Evolutionary conservation across 2,113 vertebrate species (phyloP).

Genomic region (Otis tarda): DNA sequence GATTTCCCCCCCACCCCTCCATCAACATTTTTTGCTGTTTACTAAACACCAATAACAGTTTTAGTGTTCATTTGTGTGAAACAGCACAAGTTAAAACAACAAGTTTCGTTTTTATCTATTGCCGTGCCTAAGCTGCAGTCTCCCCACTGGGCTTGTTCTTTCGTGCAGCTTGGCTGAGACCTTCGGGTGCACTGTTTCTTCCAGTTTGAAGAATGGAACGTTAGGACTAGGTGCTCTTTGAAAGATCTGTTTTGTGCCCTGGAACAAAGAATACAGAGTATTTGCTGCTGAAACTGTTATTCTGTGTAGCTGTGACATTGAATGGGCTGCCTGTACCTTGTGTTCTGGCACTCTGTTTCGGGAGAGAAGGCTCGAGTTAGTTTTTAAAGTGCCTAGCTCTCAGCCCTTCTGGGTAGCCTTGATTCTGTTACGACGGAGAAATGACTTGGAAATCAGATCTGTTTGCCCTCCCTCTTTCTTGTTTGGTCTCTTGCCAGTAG

Average conservation of each 20-base stretch:
- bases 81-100: not conserved
- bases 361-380: not conserved
- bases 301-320: not conserved
- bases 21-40: not conserved
- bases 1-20: no score
- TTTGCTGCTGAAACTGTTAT: not conserved
- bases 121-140: fast-evolving
- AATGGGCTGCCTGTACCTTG: not conserved
- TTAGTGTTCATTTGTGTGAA: not conserved
- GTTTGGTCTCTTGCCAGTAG: not conserved
- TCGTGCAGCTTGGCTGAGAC: not conserved
- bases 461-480: not conserved
- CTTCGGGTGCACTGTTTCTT: not conserved
- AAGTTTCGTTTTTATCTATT: not conserved
- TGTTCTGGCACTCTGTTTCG: not conserved
- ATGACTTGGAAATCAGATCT: not conserved
- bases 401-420: not conserved
- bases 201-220: not conserved
- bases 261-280: not conserved
- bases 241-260: not conserved
- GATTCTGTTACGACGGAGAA: not conserved
- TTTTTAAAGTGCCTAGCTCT: not conserved
- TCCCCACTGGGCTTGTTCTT: not conserved
- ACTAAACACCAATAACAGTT: not conserved
- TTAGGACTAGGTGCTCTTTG: not conserved